Percentiles rank a stretch among this genome's conserved stretches.
Conservation (phyloP, 2,797 vertebrate species). For the Enteromius trimaculatus region DNA sequence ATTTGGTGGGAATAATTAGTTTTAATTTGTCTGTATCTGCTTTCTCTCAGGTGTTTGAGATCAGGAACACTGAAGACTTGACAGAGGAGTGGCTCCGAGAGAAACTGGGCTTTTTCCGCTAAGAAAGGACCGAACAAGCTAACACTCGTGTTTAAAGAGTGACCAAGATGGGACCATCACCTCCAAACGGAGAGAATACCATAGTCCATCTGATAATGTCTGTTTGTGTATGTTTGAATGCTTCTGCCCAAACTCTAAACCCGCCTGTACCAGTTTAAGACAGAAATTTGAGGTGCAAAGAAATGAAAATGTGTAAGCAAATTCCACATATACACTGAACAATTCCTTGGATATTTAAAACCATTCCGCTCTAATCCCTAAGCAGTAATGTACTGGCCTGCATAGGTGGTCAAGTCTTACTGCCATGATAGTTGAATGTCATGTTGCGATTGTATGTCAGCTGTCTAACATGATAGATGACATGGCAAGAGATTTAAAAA, state of each 20-base stretch:
- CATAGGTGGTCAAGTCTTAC: background rate
- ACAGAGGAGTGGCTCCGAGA: slow-evolving; percentile 84
- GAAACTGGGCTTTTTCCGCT: slow-evolving; percentile 82
- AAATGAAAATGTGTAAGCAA: background rate
- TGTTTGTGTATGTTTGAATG: slow-evolving; percentile 53
- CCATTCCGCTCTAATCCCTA: background rate
- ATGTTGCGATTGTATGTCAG: background rate
- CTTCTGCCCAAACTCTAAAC: slow-evolving; percentile 57
- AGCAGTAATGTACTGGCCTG: slow-evolving; percentile 7
- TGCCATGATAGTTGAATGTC: slow-evolving; percentile 4
- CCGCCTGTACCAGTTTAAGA: slow-evolving; percentile 64
- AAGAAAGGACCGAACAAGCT: slow-evolving; percentile 48
- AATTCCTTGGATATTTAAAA: slow-evolving; percentile 14
- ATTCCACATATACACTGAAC: background rate
- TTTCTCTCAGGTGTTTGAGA: slow-evolving; percentile 80
- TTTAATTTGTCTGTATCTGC: background rate
- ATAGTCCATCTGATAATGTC: slow-evolving; percentile 67
- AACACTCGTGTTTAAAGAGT: slow-evolving; percentile 55
- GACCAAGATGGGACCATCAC: slow-evolving; percentile 62
- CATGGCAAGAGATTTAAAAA: background rate
- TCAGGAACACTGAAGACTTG: slow-evolving; percentile 83
- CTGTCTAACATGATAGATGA: background rate
- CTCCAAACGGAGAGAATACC: slow-evolving; percentile 62
- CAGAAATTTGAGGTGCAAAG: slow-evolving; percentile 44
- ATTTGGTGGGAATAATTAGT: background rate